Conservation (phyloP, 2,888 invertebrate genomes). For the Dryocosmus kuriphilus region DNA sequence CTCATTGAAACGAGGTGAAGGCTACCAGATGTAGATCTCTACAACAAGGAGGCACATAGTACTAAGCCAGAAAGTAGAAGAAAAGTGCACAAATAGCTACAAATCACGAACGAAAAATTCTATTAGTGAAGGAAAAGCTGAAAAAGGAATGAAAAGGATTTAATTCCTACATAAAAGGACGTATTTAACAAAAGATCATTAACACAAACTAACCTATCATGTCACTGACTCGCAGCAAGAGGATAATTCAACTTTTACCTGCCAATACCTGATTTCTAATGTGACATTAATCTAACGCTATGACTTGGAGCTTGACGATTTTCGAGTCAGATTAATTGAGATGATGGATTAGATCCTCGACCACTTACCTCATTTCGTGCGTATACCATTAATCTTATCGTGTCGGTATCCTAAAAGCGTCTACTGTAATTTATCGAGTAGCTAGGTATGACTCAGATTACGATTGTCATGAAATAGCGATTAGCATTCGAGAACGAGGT, state of each 20-base stretch:
- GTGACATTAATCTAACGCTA: slow-evolving; percentile 1
- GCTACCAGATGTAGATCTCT: slow-evolving; percentile 65
- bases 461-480: slow-evolving; percentile 12
- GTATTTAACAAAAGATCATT: neutral
- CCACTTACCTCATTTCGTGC: slow-evolving; percentile 8
- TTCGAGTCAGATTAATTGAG: slow-evolving; percentile 15
- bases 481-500: neutral
- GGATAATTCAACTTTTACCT: neutral
- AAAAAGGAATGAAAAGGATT: neutral
- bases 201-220: neutral
- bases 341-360: slow-evolving; percentile 21
- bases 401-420: neutral
- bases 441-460: neutral
- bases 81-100: slow-evolving; percentile 57
- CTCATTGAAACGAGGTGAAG: slow-evolving; percentile 75
- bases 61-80: slow-evolving; percentile 45
- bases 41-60: slow-evolving; percentile 37
- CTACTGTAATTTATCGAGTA: slow-evolving; percentile 26
- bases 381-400: slow-evolving; percentile 12
- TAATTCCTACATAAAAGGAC: neutral
- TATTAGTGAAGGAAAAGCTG: neutral
- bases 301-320: neutral
- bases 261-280: neutral
- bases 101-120: neutral
- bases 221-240: neutral